Evolutionary conservation across 1,140 invertebrate genomes (phyloP).

Genomic region (Eupristina koningsbergeri): DNA sequence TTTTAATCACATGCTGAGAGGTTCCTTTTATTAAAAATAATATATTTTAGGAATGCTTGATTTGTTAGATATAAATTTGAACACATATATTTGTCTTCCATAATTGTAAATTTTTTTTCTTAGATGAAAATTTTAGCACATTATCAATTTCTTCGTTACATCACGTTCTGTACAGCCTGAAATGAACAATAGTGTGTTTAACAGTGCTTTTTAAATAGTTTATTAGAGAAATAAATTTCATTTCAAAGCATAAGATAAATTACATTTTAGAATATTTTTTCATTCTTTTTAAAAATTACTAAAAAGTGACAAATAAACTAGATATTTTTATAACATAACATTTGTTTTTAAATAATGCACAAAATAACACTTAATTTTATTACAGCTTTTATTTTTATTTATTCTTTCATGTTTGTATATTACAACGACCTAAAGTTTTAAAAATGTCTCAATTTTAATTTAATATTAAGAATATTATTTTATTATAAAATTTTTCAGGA

Average conservation of each 20-base stretch:
- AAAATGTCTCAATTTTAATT: constrained; percentile 13
- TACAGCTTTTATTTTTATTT: constrained; percentile 33
- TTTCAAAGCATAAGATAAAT: constrained; percentile 46
- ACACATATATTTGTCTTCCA: constrained; percentile 38
- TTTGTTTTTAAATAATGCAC: constrained; percentile 47
- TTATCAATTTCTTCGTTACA: constrained; percentile 51
- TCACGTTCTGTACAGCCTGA: constrained; percentile 56
- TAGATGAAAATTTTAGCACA: constrained; percentile 47
- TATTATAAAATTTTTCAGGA: constrained; percentile 22
- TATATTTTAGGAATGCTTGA: constrained; percentile 44
- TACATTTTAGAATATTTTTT: constrained; percentile 38
- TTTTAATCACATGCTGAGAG: constrained; percentile 35
- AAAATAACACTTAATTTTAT: constrained; percentile 28
- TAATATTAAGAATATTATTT: constrained; percentile 42
- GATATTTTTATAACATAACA: constrained; percentile 45
- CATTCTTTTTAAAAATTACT: constrained; percentile 30
- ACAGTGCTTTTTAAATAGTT: constrained; percentile 42
- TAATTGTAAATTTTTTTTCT: constrained; percentile 41
- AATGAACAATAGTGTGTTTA: constrained; percentile 50
- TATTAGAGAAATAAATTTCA: constrained; percentile 30
- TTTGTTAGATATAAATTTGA: constrained; percentile 40
- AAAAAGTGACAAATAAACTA: constrained; percentile 45
- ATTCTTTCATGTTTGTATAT: constrained; percentile 26
- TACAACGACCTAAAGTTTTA: constrained; percentile 11
- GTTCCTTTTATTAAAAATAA: constrained; percentile 37